Percentiles rank a stretch among this genome's conserved stretches.
These are phyloP conservation scores for Rhamnusium bicolor DNA, from an alignment of 2,888 invertebrate genomes.

Conservation along the genomic window DNA sequence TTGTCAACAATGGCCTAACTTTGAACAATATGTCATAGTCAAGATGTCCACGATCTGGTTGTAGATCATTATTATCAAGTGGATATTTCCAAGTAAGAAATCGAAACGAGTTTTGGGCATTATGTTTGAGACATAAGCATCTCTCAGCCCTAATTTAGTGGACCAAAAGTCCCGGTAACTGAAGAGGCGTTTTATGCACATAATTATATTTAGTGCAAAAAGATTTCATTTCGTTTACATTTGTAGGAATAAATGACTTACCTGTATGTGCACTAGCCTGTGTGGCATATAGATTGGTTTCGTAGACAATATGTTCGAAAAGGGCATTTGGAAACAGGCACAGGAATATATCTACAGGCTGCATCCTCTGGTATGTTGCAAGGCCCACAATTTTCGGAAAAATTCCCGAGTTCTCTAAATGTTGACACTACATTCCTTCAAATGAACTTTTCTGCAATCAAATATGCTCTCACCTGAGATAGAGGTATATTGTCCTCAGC, in stretches of 20 bases:
- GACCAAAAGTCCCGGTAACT: background rate
- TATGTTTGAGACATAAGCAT: background rate
- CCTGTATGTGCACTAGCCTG: background rate
- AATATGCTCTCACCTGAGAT: background rate
- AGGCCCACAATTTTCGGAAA: background rate
- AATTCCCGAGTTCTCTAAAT: background rate
- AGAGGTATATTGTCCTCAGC: background rate
- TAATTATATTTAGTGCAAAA: background rate
- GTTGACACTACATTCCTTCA: background rate
- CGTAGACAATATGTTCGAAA: background rate
- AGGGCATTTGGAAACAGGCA: background rate
- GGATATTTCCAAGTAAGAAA: background rate
- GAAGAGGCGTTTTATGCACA: background rate
- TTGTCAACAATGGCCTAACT: background rate
- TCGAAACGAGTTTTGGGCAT: background rate
- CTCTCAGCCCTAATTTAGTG: background rate
- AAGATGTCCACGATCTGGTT: background rate
- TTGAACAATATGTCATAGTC: constrained; percentile 11
- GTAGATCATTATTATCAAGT: background rate
- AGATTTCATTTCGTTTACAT: background rate
- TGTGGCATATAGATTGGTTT: constrained; percentile 5
- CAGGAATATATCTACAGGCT: background rate
- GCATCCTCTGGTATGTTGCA: background rate
- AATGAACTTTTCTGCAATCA: background rate
- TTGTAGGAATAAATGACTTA: background rate